Conservation (phyloP, 2,888 invertebrate species). For the Lysandra coridon region DNA sequence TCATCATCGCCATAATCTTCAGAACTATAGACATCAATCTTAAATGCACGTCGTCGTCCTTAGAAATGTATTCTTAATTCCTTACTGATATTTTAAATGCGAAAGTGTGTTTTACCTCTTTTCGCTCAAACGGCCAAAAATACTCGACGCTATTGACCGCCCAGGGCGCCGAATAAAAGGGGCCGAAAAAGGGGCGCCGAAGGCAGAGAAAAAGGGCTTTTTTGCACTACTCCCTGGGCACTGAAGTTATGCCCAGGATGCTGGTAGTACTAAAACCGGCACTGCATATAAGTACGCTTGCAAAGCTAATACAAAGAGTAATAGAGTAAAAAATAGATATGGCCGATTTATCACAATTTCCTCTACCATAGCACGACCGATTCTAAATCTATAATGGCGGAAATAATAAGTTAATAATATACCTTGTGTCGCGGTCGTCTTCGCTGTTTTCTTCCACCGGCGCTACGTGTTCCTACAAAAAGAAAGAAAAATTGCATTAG, state of each 20-base stretch:
- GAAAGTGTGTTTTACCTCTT: too few species aligned
- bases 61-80: not conserved
- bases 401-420: not conserved
- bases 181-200: too few species aligned
- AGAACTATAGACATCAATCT: not conserved
- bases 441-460: conserved; percentile 68
- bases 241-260: too few species aligned
- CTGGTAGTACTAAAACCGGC: too few species aligned
- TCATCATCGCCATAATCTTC: not conserved
- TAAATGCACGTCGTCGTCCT: not conserved
- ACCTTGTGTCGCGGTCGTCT: conserved; percentile 61
- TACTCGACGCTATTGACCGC: too few species aligned
- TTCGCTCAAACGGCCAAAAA: too few species aligned
- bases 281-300: too few species aligned
- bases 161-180: too few species aligned
- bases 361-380: not conserved
- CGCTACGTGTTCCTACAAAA: conserved; percentile 65
- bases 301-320: too few species aligned
- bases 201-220: too few species aligned
- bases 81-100: too few species aligned
- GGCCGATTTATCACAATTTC: not conserved
- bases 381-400: not conserved
- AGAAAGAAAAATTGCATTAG: not conserved
- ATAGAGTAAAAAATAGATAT: not conserved
- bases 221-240: too few species aligned